A percentile compares a stretch with the other conserved stretches of the same genome.
phyloP scores from a whole-genome alignment of 2,888 invertebrate species.

The Plemyria rubiginata region DNA sequence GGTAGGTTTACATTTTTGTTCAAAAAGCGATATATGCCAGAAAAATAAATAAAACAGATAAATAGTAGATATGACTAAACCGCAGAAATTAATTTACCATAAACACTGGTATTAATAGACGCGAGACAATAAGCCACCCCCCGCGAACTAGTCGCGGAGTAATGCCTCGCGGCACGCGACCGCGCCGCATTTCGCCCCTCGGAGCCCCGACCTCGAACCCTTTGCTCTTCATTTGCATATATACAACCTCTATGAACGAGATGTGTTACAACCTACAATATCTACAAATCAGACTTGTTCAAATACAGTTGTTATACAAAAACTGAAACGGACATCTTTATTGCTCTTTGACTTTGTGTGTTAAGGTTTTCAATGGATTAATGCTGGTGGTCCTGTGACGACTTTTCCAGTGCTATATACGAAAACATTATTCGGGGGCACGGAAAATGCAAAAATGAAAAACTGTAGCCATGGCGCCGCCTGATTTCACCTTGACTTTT shows the following conservation, averaged over 20 bases:
- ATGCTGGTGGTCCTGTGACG: too few species aligned
- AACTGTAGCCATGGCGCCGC: too few species aligned
- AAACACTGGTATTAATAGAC: conserved; percentile 78
- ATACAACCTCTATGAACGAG: conserved; percentile 54
- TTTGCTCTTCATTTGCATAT: conserved; percentile 65
- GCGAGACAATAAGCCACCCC: conserved; percentile 81
- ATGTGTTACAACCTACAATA: conserved; percentile 50
- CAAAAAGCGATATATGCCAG: background rate
- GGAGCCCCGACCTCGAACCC: conserved; percentile 65
- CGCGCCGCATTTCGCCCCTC: conserved; percentile 40
- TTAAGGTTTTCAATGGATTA: too few species aligned
- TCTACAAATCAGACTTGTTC: conserved; percentile 36
- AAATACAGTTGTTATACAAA: conserved; percentile 15
- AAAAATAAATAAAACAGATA: conserved; percentile 37
- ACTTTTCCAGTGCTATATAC: too few species aligned
- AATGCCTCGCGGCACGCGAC: conserved; percentile 77
- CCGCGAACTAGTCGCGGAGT: conserved; percentile 69
- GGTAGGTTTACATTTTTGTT: background rate
- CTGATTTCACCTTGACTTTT: too few species aligned
- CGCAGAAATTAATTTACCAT: conserved; percentile 74
- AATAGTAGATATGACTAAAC: conserved; percentile 49
- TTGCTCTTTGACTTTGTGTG: too few species aligned
- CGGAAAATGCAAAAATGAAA: too few species aligned
- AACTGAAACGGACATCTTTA: conserved; percentile 13
- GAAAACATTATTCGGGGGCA: too few species aligned